A percentile compares a stretch with the other conserved stretches of the same genome.
Conservation (phyloP, 2,797 vertebrate genomes). For the Arrhamphus sclerolepis region DNA sequence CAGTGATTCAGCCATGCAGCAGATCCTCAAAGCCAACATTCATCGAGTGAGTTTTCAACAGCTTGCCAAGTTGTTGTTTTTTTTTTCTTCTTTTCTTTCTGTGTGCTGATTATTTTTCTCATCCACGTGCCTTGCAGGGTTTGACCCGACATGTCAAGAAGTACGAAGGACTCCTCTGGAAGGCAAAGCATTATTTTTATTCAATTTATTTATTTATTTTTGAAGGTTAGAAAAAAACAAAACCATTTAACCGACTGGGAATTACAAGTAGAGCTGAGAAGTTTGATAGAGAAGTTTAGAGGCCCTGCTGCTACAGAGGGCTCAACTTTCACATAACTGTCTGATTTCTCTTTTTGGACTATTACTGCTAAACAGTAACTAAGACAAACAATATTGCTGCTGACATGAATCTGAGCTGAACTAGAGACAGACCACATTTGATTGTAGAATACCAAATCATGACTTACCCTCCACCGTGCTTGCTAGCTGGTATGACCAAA, state of each 20-base stretch:
- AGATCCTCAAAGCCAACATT: slow-evolving; percentile 82
- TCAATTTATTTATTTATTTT: background rate
- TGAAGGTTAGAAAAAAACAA: background rate
- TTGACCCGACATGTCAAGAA: slow-evolving; percentile 81
- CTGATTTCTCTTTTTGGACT: too few species aligned
- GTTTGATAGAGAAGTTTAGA: background rate
- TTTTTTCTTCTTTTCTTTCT: slow-evolving; percentile 16
- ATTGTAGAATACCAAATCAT: background rate
- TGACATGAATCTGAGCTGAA: too few species aligned
- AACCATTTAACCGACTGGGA: background rate
- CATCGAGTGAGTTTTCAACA: slow-evolving; percentile 74
- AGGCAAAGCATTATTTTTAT: slow-evolving; percentile 80
- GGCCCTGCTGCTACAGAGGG: background rate
- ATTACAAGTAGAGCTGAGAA: background rate
- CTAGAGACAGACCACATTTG: too few species aligned
- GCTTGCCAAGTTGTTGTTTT: background rate
- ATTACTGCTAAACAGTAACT: too few species aligned
- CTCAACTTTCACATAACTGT: background rate
- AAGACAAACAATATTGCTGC: too few species aligned
- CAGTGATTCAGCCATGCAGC: slow-evolving; percentile 87
- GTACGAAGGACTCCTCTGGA: slow-evolving; percentile 90
- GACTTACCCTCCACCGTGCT: background rate
- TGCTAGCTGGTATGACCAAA: background rate
- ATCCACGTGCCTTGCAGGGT: slow-evolving; percentile 70
- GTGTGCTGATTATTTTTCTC: background rate